phyloP scores from a whole-genome alignment of 2,888 invertebrate species.

The Dyspetes luteomarginatus region DNA sequence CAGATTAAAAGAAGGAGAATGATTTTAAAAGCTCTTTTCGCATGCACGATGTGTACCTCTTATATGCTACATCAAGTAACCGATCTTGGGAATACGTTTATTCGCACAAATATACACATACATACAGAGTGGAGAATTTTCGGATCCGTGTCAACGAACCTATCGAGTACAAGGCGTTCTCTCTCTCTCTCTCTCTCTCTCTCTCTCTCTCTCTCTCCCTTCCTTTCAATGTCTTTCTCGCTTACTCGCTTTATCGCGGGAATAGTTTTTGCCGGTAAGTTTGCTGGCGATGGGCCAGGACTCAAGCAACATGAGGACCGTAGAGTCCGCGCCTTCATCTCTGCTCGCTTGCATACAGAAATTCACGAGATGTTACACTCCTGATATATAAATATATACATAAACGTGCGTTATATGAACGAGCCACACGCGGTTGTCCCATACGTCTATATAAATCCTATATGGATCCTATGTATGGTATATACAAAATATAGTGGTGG shows the following conservation, averaged over 20 bases:
- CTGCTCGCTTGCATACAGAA: conserved; percentile 27
- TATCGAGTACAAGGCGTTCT: conserved; percentile 70
- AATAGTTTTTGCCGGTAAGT: conserved; percentile 64
- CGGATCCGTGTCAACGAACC: conserved; percentile 76
- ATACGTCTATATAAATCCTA: too few species aligned
- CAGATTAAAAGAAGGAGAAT: background rate
- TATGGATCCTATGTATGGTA: too few species aligned
- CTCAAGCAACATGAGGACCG: conserved; percentile 26
- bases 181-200: conserved; percentile 30
- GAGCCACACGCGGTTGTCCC: too few species aligned
- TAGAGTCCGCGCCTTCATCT: conserved; percentile 32
- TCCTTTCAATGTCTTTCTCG: conserved; percentile 1
- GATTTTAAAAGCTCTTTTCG: conserved; percentile 1
- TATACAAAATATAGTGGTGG: too few species aligned
- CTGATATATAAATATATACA: too few species aligned
- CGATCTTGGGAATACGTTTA: conserved; percentile 31
- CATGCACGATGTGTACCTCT: background rate
- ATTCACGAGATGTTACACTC: conserved; percentile 14
- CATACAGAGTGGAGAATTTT: conserved; percentile 61
- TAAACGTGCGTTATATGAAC: background rate
- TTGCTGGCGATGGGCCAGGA: conserved; percentile 61
- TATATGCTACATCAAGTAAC: background rate
- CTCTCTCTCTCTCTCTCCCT: conserved; percentile 31
- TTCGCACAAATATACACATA: background rate
- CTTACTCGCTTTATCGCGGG: conserved; percentile 46